Percentiles rank a stretch among this genome's conserved stretches.
phyloP scores from a whole-genome alignment of 2,888 invertebrate species.

The Erebia ligea region DNA sequence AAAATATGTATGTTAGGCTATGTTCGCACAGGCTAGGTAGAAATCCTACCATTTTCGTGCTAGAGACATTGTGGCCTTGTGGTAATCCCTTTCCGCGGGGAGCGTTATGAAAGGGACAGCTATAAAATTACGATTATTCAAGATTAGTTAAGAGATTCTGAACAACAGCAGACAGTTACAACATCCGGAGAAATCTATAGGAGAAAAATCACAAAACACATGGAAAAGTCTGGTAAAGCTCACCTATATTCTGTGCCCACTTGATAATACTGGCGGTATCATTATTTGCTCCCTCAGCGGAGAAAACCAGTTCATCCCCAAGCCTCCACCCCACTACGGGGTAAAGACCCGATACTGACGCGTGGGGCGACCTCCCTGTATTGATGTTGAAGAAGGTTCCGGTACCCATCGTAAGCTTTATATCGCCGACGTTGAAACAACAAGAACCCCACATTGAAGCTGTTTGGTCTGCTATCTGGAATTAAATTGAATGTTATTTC shows the following conservation, averaged over 20 bases:
- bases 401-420: constrained; percentile 95
- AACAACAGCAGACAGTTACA: not conserved
- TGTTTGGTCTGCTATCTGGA: constrained; percentile 93
- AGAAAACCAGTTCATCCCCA: constrained; percentile 82
- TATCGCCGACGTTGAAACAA: constrained; percentile 89
- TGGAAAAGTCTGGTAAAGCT: constrained; percentile 39
- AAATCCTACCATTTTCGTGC: no score
- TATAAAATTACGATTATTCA: no score
- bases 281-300: constrained; percentile 93
- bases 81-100: no score
- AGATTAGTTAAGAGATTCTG: no score
- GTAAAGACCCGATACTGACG: constrained; percentile 93
- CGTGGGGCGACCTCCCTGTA: constrained; percentile 89
- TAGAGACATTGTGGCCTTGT: no score
- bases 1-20: no score
- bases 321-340: constrained; percentile 94
- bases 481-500: constrained; percentile 35
- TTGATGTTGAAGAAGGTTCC: constrained; percentile 95
- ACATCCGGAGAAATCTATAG: not conserved
- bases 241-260: constrained; percentile 91
- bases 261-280: constrained; percentile 94
- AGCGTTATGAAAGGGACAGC: no score
- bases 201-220: not conserved
- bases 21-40: no score
- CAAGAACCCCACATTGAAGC: constrained; percentile 95